Percentiles rank a stretch among this genome's conserved stretches.
Evolutionary conservation across 2,888 invertebrate species (phyloP).

Genomic region (Meliscaeva auricollis): DNA sequence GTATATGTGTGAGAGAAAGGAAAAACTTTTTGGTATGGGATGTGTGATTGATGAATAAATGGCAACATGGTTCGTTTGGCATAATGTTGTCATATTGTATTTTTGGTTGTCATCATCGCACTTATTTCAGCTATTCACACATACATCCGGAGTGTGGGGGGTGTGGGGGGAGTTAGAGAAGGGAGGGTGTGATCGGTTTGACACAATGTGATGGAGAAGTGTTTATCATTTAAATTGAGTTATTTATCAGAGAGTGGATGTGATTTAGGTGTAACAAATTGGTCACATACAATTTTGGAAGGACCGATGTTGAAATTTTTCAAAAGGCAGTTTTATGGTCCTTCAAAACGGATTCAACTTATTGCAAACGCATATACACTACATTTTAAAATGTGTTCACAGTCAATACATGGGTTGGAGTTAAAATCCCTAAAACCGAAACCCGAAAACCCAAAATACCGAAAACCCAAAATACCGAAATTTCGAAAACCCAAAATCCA

Average conservation of each 20-base stretch:
- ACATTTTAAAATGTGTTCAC: too few relatives aligned
- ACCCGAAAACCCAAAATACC: too few relatives aligned
- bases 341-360: too few relatives aligned
- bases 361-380: too few relatives aligned
- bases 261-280: background rate
- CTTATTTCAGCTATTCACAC: slow-evolving; percentile 20
- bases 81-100: slow-evolving; percentile 60
- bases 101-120: slow-evolving; percentile 28
- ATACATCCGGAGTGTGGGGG: background rate
- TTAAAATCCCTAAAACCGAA: too few relatives aligned
- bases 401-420: too few relatives aligned
- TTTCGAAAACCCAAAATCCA: too few relatives aligned
- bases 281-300: too few relatives aligned
- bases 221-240: slow-evolving; percentile 30
- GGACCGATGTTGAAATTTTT: too few relatives aligned
- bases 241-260: slow-evolving; percentile 22
- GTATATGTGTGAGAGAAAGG: too few relatives aligned
- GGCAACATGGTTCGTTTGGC: slow-evolving; percentile 48
- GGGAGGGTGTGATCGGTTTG: slow-evolving; percentile 16
- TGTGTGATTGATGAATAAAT: slow-evolving; percentile 67
- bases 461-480: too few relatives aligned
- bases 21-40: background rate
- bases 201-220: slow-evolving; percentile 34
- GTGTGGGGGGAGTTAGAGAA: background rate
- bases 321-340: too few relatives aligned